These are phyloP conservation scores for Metallyticus violacea DNA, from an alignment of 2,888 invertebrate genomes.

Conservation along the genomic window DNA sequence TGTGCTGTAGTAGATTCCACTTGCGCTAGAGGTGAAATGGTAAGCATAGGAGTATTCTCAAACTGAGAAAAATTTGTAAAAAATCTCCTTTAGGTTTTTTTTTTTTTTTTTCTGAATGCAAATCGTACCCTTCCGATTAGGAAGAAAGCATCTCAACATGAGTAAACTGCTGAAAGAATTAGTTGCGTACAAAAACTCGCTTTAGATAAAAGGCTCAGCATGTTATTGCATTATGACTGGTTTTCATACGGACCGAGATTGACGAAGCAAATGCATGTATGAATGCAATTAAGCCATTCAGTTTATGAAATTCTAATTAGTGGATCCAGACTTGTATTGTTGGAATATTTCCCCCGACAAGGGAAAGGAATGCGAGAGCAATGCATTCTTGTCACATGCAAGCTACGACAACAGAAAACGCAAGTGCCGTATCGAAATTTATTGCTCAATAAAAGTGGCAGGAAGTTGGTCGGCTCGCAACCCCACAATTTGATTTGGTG, in stretches of 20 bases:
- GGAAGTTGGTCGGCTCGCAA: not conserved
- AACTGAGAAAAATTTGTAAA: too few relatives aligned
- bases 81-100: too few relatives aligned
- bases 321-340: not conserved
- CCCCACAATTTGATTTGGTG: not conserved
- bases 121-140: too few relatives aligned
- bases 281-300: not conserved
- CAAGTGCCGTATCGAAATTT: not conserved
- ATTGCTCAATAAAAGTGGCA: not conserved
- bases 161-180: too few relatives aligned
- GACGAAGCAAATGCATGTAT: not conserved
- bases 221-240: not conserved
- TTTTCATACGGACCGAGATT: not conserved
- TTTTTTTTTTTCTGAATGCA: too few relatives aligned
- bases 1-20: too few relatives aligned
- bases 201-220: not conserved
- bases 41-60: too few relatives aligned
- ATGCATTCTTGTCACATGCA: not conserved
- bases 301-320: not conserved
- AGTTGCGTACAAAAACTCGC: too few relatives aligned
- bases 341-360: not conserved
- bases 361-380: not conserved
- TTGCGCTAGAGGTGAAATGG: too few relatives aligned
- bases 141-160: too few relatives aligned
- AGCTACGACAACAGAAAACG: not conserved